Conservation (phyloP, 2,113 vertebrate genomes). For the Grammomys surdaster region DNA sequence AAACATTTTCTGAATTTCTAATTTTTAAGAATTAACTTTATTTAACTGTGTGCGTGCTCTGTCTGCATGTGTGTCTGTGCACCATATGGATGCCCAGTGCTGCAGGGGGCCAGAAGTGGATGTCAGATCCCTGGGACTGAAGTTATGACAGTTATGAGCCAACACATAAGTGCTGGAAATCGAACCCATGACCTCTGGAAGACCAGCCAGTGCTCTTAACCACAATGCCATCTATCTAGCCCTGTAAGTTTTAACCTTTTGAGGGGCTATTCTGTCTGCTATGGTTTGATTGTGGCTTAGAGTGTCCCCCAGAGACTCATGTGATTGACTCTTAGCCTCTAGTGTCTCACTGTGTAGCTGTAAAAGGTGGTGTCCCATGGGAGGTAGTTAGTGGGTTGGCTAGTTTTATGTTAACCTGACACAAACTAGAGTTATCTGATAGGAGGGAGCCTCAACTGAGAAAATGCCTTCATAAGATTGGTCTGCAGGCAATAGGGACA, state of each 20-base stretch:
- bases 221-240: background rate
- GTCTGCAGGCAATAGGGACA: background rate
- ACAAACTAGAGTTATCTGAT: background rate
- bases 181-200: background rate
- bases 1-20: background rate
- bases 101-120: background rate
- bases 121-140: background rate
- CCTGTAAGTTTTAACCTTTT: background rate
- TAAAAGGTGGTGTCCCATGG: background rate
- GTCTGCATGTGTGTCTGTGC: background rate
- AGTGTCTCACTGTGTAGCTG: background rate
- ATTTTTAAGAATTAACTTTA: background rate
- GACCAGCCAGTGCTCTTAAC: background rate
- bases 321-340: background rate
- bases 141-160: background rate
- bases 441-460: background rate
- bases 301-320: no score
- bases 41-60: background rate
- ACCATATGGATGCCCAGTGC: background rate
- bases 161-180: background rate
- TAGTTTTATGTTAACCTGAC: background rate
- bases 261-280: no score
- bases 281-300: background rate
- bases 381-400: background rate
- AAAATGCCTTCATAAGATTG: background rate